These are phyloP conservation scores for Acinonyx jubatus DNA, from an alignment of 2,113 vertebrate genomes.

Conservation along the genomic window DNA sequence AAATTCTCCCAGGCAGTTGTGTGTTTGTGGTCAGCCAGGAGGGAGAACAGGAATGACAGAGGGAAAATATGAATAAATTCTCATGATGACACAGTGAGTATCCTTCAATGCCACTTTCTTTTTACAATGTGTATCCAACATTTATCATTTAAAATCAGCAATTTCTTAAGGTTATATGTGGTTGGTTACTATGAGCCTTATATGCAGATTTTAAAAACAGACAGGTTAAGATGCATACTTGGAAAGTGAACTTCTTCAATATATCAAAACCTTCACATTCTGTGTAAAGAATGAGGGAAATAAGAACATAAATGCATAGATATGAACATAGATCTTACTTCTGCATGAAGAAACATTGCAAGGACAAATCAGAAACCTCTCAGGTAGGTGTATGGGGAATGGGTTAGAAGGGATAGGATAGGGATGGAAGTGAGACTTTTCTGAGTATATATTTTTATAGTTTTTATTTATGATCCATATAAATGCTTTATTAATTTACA, in stretches of 20 bases:
- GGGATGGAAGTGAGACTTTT: neutral
- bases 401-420: neutral
- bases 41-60: slow-evolving; percentile 20
- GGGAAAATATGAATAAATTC: neutral
- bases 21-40: neutral
- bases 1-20: slow-evolving; percentile 35
- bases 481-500: neutral
- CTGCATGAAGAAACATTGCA: neutral
- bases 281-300: neutral
- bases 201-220: neutral
- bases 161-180: neutral
- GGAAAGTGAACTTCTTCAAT: neutral
- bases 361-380: neutral
- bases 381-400: neutral
- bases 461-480: neutral
- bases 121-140: neutral
- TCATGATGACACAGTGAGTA: neutral
- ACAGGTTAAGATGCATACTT: neutral
- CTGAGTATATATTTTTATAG: neutral
- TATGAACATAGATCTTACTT: neutral
- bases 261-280: neutral
- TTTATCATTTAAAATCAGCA: neutral
- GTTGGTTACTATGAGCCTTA: neutral
- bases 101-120: neutral
- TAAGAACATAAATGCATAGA: neutral